phyloP scores from a whole-genome alignment of 2,888 invertebrate genomes.

The Agriopis marginaria region DNA sequence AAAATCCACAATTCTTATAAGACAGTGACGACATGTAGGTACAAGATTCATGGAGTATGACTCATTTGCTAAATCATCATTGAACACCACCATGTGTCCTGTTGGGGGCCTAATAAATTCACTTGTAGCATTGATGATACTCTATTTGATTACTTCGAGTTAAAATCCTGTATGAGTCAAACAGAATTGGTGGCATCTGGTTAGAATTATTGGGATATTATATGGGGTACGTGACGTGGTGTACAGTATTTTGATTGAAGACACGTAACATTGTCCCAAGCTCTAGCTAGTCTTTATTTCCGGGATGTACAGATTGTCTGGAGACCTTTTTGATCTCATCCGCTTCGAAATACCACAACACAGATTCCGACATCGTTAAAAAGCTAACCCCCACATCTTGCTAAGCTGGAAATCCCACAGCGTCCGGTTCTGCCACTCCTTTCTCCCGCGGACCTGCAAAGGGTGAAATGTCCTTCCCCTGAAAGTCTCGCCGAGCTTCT shows the following conservation, averaged over 20 bases:
- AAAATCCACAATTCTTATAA: too few species aligned
- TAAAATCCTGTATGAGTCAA: slow-evolving; percentile 10
- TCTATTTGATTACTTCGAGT: slow-evolving; percentile 4
- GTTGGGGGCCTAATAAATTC: slow-evolving; percentile 13
- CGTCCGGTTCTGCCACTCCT: too few species aligned
- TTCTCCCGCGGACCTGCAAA: too few species aligned
- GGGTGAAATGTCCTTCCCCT: too few species aligned
- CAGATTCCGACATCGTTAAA: too few species aligned
- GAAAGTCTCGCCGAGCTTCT: too few species aligned
- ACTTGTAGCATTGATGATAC: background rate
- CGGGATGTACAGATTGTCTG: background rate
- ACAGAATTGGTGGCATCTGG: slow-evolving; percentile 6
- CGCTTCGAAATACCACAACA: too few species aligned
- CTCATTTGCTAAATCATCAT: background rate
- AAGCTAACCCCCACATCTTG: too few species aligned
- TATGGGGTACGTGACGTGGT: background rate
- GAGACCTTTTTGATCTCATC: background rate
- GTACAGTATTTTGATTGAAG: background rate
- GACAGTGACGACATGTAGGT: too few species aligned
- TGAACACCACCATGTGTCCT: background rate
- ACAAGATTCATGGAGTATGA: background rate
- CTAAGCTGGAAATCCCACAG: too few species aligned
- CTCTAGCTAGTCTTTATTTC: too few species aligned
- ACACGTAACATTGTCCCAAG: background rate
- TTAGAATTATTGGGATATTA: background rate